phyloP scores from a whole-genome alignment of 2,797 vertebrate species.

The Parauchenoglanis ngamensis region DNA sequence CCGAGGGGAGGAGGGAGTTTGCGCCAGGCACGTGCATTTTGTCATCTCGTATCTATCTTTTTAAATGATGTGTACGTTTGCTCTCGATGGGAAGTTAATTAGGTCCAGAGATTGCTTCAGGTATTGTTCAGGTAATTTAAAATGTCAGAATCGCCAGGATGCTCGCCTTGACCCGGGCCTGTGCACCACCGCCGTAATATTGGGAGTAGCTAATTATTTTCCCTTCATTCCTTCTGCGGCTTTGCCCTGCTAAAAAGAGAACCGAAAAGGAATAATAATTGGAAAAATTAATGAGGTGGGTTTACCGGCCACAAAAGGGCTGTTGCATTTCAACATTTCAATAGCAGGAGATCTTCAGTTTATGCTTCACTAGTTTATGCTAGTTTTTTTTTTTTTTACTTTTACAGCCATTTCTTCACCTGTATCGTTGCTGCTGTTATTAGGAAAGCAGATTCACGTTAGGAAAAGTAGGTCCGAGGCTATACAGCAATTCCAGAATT shows the following conservation, averaged over 20 bases:
- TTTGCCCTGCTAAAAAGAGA: conserved; percentile 70
- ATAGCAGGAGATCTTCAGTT: conserved; percentile 21
- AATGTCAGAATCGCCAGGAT: conserved; percentile 81
- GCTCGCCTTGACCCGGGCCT: conserved; percentile 71
- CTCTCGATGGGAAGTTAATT: conserved; percentile 88
- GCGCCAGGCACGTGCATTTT: conserved; percentile 59
- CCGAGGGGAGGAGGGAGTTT: conserved; percentile 13
- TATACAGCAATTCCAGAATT: not conserved
- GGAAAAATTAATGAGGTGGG: conserved; percentile 77
- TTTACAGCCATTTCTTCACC: not conserved
- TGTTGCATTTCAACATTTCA: conserved; percentile 64
- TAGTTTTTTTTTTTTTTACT: conserved; percentile 1
- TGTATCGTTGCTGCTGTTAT: not conserved
- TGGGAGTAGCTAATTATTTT: conserved; percentile 86
- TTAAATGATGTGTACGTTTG: conserved; percentile 72
- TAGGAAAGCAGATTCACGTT: not conserved
- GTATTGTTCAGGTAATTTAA: conserved; percentile 89
- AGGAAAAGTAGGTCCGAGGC: not conserved
- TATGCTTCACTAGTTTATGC: too few relatives aligned
- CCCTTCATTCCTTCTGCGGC: conserved; percentile 53
- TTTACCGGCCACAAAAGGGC: conserved; percentile 66
- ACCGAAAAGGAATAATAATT: conserved; percentile 77
- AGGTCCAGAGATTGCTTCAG: conserved; percentile 86
- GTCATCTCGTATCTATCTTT: conserved; percentile 69
- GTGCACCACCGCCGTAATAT: conserved; percentile 75